Evolutionary conservation across 2,797 vertebrate genomes (phyloP).

Genomic region (Otus scops): DNA sequence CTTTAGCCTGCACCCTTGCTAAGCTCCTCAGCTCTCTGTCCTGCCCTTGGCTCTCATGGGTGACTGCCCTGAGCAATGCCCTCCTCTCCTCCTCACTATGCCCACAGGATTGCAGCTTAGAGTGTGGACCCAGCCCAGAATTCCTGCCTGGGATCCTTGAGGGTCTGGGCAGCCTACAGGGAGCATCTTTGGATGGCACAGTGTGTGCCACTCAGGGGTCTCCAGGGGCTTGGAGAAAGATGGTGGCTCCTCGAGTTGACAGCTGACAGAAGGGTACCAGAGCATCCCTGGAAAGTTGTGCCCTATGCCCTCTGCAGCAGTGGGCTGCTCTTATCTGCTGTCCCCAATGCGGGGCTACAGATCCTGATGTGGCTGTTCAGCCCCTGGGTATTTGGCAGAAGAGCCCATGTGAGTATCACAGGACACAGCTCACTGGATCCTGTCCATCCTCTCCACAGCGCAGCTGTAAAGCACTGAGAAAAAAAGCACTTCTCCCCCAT

Average conservation of each 20-base stretch:
- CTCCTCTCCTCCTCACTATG: not conserved
- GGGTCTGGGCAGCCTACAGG: not conserved
- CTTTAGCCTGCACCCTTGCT: not conserved
- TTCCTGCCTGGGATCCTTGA: not conserved
- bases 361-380: not conserved
- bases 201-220: accelerated
- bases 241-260: accelerated
- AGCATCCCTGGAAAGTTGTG: accelerated
- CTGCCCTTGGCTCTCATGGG: not conserved
- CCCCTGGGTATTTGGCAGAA: not conserved
- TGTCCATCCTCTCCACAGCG: accelerated
- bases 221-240: not conserved
- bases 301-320: not conserved
- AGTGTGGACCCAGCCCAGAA: not conserved
- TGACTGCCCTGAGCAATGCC: not conserved
- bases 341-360: accelerated
- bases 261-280: not conserved
- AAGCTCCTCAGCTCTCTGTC: not conserved
- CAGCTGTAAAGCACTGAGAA: not conserved
- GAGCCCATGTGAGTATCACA: slow-evolving; percentile 32
- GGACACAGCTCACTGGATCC: not conserved
- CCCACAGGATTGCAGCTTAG: not conserved
- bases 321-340: accelerated
- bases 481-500: not conserved
- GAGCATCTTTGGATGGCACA: not conserved